These are phyloP conservation scores for Pogoniulus pusillus DNA, from an alignment of 2,797 vertebrate genomes.

Conservation along the genomic window DNA sequence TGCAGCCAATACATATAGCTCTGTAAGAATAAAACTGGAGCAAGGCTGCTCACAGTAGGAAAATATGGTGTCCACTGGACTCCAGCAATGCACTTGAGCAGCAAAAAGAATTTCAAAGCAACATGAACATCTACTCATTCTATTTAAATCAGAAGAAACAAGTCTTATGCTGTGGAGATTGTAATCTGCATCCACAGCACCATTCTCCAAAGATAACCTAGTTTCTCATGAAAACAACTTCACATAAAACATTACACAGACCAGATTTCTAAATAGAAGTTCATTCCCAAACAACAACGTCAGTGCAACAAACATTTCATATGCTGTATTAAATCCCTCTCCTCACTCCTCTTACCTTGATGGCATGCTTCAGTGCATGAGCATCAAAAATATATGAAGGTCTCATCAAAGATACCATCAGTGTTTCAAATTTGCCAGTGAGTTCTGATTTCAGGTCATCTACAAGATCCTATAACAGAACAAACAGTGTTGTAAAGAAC, in stretches of 20 bases:
- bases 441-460: slow-evolving; percentile 91
- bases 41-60: background rate
- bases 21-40: background rate
- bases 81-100: background rate
- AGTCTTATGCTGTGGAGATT: background rate
- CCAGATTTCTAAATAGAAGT: background rate
- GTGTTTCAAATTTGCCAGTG: slow-evolving; percentile 88
- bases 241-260: background rate
- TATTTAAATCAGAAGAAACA: background rate
- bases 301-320: background rate
- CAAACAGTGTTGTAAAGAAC: background rate
- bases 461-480: slow-evolving; percentile 84
- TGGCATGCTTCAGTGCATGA: slow-evolving; percentile 85
- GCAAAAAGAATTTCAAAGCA: background rate
- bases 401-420: slow-evolving; percentile 91
- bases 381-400: slow-evolving; percentile 84
- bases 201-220: background rate
- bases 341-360: slow-evolving; percentile 86
- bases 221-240: background rate
- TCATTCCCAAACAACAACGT: background rate
- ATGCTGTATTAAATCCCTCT: background rate
- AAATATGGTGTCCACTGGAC: background rate
- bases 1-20: background rate
- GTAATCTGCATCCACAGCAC: background rate
- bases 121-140: background rate